phyloP scores from a whole-genome alignment of 2,113 vertebrate species.

The Eulemur macaco region DNA sequence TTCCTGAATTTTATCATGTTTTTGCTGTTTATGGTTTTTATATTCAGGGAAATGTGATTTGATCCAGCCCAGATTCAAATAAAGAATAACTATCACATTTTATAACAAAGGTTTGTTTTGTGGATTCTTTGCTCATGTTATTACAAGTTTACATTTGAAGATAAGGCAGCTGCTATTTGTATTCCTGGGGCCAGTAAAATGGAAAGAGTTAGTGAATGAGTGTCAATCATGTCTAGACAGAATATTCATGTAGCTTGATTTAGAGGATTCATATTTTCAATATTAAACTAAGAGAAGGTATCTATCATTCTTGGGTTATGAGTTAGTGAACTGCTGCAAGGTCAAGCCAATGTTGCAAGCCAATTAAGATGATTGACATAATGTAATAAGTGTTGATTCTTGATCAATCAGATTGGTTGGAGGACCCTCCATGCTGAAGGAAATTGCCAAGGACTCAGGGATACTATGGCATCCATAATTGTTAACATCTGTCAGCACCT shows the following conservation, averaged over 20 bases:
- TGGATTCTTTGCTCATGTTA: conserved; percentile 29
- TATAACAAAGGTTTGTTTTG: conserved; percentile 16
- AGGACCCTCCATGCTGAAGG: not conserved
- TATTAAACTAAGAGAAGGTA: conserved; percentile 24
- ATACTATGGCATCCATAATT: not conserved
- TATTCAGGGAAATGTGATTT: not conserved
- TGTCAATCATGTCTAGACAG: not conserved
- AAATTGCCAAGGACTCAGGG: conserved; percentile 2
- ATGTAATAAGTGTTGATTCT: not conserved
- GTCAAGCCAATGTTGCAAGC: conserved; percentile 8
- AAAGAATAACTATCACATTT: not conserved
- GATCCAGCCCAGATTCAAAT: not conserved
- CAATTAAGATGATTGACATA: conserved; percentile 30
- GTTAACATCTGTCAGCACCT: not conserved
- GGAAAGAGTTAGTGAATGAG: not conserved
- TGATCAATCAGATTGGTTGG: not conserved
- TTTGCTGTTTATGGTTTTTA: not conserved
- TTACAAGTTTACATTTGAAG: conserved; percentile 43
- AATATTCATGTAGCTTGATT: not conserved
- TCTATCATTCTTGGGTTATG: conserved; percentile 23
- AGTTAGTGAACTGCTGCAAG: not conserved
- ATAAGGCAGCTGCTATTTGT: conserved; percentile 14
- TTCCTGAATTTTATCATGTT: not conserved
- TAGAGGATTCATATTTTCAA: not conserved
- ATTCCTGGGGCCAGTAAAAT: not conserved